A percentile compares a stretch with the other conserved stretches of the same genome.
phyloP scores from a whole-genome alignment of 2,888 invertebrate genomes.

The Balanococcus diminutus region DNA sequence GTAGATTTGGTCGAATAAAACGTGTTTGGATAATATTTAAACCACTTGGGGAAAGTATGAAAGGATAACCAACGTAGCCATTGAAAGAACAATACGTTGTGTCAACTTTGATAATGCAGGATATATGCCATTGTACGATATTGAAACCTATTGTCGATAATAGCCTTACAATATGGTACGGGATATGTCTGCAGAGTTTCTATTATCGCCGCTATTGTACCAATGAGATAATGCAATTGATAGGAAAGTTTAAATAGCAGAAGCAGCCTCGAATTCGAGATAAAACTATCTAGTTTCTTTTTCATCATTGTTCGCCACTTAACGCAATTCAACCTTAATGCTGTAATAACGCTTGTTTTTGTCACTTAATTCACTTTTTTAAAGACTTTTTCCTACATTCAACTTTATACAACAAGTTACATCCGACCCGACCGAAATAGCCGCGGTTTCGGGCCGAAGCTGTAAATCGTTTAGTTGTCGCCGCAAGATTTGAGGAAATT shows the following conservation, averaged over 20 bases:
- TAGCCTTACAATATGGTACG: constrained; percentile 52
- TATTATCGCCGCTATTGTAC: constrained; percentile 49
- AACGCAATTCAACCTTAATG: constrained; percentile 47
- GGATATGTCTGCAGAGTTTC: constrained; percentile 52
- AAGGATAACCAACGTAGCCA: constrained; percentile 52
- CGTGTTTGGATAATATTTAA: constrained; percentile 44
- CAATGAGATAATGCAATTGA: constrained; percentile 51
- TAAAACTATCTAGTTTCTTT: constrained; percentile 44
- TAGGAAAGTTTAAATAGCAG: constrained; percentile 54
- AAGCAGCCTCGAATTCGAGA: constrained; percentile 50
- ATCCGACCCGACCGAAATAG: neutral
- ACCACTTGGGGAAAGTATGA: constrained; percentile 47
- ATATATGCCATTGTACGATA: constrained; percentile 50
- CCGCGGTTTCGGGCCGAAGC: neutral
- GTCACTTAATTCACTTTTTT: constrained; percentile 43
- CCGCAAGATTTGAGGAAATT: neutral
- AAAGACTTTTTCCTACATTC: constrained; percentile 14
- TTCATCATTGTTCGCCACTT: constrained; percentile 50
- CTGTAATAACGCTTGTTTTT: constrained; percentile 46
- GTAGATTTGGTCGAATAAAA: neutral
- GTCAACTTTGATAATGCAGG: constrained; percentile 54
- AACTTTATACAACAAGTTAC: neutral
- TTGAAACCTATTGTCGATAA: constrained; percentile 53
- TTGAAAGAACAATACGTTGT: constrained; percentile 54
- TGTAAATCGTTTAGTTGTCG: neutral